Evolutionary conservation across 2,888 invertebrate species (phyloP).

Genomic region (Zelleria hepariella): DNA sequence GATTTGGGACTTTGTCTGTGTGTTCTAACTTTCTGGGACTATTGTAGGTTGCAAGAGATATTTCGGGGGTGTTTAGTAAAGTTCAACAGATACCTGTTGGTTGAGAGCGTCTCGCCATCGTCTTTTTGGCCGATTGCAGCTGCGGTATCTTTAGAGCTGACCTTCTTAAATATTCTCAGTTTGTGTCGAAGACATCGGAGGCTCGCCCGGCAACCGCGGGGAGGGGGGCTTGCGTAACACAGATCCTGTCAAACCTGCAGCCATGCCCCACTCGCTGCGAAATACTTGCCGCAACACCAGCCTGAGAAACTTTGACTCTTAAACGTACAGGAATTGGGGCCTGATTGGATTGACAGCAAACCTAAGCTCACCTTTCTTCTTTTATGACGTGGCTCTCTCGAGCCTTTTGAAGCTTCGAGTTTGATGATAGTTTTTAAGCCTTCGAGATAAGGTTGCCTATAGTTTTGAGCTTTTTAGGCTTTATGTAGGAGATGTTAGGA

Average conservation of each 20-base stretch:
- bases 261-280: slow-evolving; percentile 38
- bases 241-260: slow-evolving; percentile 66
- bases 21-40: too few relatives aligned
- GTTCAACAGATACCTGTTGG: too few relatives aligned
- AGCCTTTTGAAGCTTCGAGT: not conserved
- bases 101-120: too few relatives aligned
- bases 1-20: too few relatives aligned
- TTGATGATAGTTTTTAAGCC: not conserved
- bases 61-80: too few relatives aligned
- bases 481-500: not conserved
- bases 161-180: not conserved
- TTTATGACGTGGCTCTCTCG: not conserved
- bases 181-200: slow-evolving; percentile 20
- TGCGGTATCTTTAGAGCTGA: too few relatives aligned
- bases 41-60: too few relatives aligned
- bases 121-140: too few relatives aligned
- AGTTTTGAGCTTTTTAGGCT: not conserved
- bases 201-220: slow-evolving; percentile 23
- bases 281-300: slow-evolving; percentile 32
- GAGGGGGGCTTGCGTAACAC: slow-evolving; percentile 48
- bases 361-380: not conserved
- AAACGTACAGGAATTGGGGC: not conserved
- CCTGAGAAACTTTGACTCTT: not conserved
- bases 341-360: not conserved
- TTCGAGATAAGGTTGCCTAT: not conserved